Evolutionary conservation across 2,113 vertebrate genomes (phyloP).

Genomic region (Epinephelus moara): DNA sequence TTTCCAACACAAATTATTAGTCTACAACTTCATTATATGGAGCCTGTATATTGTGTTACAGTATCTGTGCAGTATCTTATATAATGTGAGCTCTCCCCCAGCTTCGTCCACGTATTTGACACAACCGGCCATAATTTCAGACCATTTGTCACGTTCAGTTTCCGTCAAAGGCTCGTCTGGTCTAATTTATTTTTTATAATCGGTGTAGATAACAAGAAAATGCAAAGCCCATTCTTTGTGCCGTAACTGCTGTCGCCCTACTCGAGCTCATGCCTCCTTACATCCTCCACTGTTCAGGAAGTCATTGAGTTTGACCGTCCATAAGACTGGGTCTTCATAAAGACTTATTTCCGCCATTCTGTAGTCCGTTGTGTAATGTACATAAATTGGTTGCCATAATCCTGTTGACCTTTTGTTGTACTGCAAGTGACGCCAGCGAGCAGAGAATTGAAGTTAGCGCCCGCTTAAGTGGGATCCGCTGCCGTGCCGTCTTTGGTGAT

Average conservation of each 20-base stretch:
- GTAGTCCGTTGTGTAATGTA: slow-evolving; percentile 38
- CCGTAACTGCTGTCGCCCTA: slow-evolving; percentile 6
- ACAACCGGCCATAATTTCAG: no score
- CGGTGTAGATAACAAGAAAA: background rate
- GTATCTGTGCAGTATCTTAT: background rate
- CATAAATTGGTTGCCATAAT: slow-evolving; percentile 41
- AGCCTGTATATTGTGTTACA: no score
- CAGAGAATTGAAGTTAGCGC: background rate
- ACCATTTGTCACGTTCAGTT: no score
- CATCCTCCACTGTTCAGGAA: slow-evolving; percentile 43
- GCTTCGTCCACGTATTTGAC: no score
- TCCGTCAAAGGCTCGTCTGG: no score
- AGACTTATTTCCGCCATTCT: slow-evolving; percentile 44
- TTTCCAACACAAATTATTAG: no score
- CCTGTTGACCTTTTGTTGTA: slow-evolving; percentile 34
- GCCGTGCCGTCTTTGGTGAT: background rate
- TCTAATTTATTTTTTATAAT: slow-evolving; percentile 9
- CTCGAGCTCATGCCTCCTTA: slow-evolving; percentile 14
- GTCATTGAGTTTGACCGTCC: slow-evolving; percentile 4
- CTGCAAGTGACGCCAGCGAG: background rate
- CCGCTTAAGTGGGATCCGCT: background rate
- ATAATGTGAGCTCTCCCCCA: no score
- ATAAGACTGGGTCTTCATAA: slow-evolving; percentile 34
- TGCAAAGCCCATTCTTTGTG: background rate
- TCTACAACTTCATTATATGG: no score